phyloP scores from a whole-genome alignment of 2,888 invertebrate species.

The Eristalinus sepulchralis region DNA sequence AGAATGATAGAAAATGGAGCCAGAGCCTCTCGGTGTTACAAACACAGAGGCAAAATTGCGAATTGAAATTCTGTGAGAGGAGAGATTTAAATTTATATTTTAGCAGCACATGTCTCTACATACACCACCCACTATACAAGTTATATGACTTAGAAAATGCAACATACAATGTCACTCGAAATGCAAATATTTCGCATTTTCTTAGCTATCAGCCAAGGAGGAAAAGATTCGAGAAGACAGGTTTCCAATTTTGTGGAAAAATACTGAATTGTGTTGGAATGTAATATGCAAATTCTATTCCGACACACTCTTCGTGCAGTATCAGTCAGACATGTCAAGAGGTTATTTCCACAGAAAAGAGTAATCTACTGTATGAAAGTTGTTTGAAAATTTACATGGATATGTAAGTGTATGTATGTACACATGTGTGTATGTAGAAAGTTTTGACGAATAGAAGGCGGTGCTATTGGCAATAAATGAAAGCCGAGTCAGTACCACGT shows the following conservation, averaged over 20 bases:
- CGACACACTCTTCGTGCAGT: conserved; percentile 8
- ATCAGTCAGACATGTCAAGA: conserved; percentile 11
- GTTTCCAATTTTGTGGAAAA: conserved; percentile 58
- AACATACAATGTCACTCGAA: background rate
- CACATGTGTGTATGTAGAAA: too few species aligned
- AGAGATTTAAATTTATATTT: background rate
- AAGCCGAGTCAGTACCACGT: too few species aligned
- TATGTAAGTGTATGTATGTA: too few species aligned
- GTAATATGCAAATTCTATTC: conserved; percentile 38
- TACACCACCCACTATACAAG: background rate
- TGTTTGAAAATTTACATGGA: background rate
- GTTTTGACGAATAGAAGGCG: too few species aligned
- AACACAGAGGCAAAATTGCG: too few species aligned
- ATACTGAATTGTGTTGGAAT: conserved; percentile 36
- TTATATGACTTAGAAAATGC: background rate
- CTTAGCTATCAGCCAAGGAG: background rate
- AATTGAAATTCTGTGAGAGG: too few species aligned
- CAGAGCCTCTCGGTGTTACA: too few species aligned
- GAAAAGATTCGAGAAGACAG: conserved; percentile 36
- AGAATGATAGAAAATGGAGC: too few species aligned
- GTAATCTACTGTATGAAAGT: background rate
- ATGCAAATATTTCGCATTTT: conserved; percentile 1
- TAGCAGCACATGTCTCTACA: background rate
- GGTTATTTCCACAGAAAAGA: background rate
- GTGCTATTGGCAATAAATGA: too few species aligned